Evolutionary conservation across 1,140 invertebrate genomes (phyloP).

Genomic region (Drosophila gunungcola): DNA sequence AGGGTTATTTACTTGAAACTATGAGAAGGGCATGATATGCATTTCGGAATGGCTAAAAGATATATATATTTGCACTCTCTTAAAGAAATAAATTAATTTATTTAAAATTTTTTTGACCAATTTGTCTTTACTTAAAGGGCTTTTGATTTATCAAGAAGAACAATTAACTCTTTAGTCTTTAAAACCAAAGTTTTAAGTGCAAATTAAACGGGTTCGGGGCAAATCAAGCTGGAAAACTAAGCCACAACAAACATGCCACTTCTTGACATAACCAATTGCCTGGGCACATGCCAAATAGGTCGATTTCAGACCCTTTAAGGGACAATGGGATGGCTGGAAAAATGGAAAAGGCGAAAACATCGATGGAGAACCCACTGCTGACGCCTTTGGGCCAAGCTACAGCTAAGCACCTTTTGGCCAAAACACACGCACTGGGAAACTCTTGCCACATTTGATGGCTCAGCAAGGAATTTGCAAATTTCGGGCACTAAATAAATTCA

Average conservation of each 20-base stretch:
- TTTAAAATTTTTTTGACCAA: neutral
- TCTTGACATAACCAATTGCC: slow-evolving; percentile 47
- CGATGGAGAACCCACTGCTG: slow-evolving; percentile 5
- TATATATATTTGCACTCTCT: no score
- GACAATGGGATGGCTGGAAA: slow-evolving; percentile 26
- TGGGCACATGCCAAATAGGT: slow-evolving; percentile 30
- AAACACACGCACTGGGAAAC: neutral
- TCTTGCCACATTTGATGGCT: slow-evolving; percentile 33
- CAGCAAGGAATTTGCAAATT: slow-evolving; percentile 64
- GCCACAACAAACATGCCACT: slow-evolving; percentile 39
- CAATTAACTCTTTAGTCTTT: slow-evolving; percentile 21
- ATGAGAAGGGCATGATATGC: slow-evolving; percentile 2
- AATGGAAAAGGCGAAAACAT: neutral
- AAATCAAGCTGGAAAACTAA: slow-evolving; percentile 35
- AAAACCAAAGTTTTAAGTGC: slow-evolving; percentile 22
- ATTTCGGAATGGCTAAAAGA: neutral
- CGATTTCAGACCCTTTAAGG: slow-evolving; percentile 20
- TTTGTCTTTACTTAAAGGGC: neutral
- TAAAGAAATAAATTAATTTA: no score
- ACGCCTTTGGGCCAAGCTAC: slow-evolving; percentile 33
- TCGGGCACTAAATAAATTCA: slow-evolving; percentile 73
- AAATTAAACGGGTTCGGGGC: slow-evolving; percentile 43
- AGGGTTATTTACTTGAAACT: neutral
- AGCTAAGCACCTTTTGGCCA: slow-evolving; percentile 45
- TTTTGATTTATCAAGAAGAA: slow-evolving; percentile 17